Evolutionary conservation across 1,140 invertebrate species (phyloP).

Genomic region (Sycobia sp.): DNA sequence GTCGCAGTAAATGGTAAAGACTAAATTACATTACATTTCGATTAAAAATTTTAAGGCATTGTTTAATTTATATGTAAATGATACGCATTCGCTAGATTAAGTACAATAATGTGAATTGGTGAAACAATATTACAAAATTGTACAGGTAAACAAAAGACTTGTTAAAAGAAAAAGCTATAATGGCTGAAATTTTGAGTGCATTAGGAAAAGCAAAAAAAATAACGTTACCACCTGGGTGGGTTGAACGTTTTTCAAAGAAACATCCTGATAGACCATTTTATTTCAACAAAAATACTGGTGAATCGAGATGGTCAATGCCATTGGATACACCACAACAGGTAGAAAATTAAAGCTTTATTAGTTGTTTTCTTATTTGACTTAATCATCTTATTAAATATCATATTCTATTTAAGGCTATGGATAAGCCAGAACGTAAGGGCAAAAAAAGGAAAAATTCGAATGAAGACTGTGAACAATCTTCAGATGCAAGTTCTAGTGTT

Average conservation of each 20-base stretch:
- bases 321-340: conserved; percentile 20
- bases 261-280: conserved; percentile 49
- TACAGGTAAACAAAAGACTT: background rate
- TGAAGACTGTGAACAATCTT: conserved; percentile 6
- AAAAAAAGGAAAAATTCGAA: conserved; percentile 22
- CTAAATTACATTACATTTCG: too few species aligned
- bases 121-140: background rate
- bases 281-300: conserved; percentile 48
- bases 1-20: too few species aligned
- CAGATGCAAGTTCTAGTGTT: background rate
- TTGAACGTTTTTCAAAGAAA: conserved; percentile 42
- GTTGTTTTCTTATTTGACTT: background rate
- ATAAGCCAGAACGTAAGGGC: background rate
- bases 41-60: too few species aligned
- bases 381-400: background rate
- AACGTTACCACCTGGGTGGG: conserved; percentile 38
- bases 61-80: too few species aligned
- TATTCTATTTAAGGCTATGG: conserved; percentile 11
- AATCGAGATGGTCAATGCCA: conserved; percentile 44
- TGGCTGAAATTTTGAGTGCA: background rate
- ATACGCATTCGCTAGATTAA: too few species aligned
- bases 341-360: background rate
- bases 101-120: background rate
- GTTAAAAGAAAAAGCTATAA: background rate
- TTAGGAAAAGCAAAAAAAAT: conserved; percentile 3